Evolutionary conservation across 2,888 invertebrate genomes (phyloP), one percentile per base, ranked within the genome.

Genomic region (Scrobipalpa atriplicella): DNA sequence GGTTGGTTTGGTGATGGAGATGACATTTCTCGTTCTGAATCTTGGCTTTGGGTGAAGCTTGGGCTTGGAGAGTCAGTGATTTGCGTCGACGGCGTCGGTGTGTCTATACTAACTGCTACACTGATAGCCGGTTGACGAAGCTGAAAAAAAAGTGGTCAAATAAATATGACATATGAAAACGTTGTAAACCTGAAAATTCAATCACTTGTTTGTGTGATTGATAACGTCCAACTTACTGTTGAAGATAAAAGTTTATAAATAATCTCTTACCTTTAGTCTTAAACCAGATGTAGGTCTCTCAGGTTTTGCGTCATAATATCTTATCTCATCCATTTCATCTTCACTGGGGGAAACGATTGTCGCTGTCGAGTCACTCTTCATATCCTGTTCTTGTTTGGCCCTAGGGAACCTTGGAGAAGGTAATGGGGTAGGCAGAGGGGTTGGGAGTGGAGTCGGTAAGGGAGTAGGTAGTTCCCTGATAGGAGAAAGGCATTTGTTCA

Each of bases 401-500:
- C 86, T 89, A 73, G 84, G 92, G 92, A 86, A 89, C 65, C 81
- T 89, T 68, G 81, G 94, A 68, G 84, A 93, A 67, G 83, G 92
- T 19, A 95, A 89, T 0, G 96, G 96, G 0, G 96, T 95, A 67
- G 83, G 92, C 19, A 95, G 89, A 0, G 96, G 96, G 0, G 96
- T 95, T 13, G 95, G 93, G 16, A 95, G 92, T 3, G 95, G 96
- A 13, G 95, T 95, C 0, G 93, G 91, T 0, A 92, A 83, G 0
- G 94, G 94, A 11, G 94, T 94, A 13, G 95, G 96, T 65, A 96
- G 93, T 85, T 96, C 96, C 72, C 95, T 92, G 72, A 97, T 97
- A 0, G 96, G 96, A 64, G 96, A 96, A 72, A 97, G 94, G 90
- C 96, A 96, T 87, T 96, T 96, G 80, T 95, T 95, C 76, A 95